phyloP scores from a whole-genome alignment of 1,140 invertebrate genomes.

The Drosophila cardini region DNA sequence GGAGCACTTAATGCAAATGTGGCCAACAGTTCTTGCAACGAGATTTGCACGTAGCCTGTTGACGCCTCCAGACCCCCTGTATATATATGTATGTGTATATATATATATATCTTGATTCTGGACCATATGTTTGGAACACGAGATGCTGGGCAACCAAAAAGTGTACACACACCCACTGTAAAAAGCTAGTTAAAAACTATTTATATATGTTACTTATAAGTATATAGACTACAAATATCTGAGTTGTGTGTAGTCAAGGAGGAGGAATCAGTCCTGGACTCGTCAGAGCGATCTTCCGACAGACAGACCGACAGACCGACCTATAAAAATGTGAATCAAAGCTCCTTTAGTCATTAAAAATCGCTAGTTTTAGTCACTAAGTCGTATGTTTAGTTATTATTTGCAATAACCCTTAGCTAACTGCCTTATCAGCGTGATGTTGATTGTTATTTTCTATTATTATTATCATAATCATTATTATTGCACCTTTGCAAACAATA shows the following conservation, averaged over 20 bases:
- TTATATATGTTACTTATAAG: constrained; percentile 54
- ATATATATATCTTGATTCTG: constrained; percentile 23
- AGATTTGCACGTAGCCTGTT: constrained; percentile 78
- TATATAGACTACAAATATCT: constrained; percentile 21
- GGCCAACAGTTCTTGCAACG: constrained; percentile 65
- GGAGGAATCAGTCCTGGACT: constrained; percentile 1
- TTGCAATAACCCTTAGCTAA: constrained; percentile 65
- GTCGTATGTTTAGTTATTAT: constrained; percentile 63
- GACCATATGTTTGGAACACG: constrained; percentile 11
- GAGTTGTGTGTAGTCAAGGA: constrained; percentile 23
- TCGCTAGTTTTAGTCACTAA: constrained; percentile 68
- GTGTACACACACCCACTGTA: constrained; percentile 62
- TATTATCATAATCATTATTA: constrained; percentile 19
- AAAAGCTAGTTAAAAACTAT: constrained; percentile 74
- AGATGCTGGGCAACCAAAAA: constrained; percentile 58
- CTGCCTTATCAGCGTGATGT: constrained; percentile 67
- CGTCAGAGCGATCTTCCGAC: neutral
- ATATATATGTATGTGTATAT: constrained; percentile 36
- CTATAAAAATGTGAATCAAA: constrained; percentile 74
- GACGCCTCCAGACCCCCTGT: constrained; percentile 10
- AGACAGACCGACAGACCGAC: constrained; percentile 23
- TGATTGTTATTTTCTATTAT: constrained; percentile 52
- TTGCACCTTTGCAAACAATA: constrained; percentile 40
- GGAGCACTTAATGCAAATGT: constrained; percentile 70
- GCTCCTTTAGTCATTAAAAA: constrained; percentile 72